Base-by-base conservation (phyloP, 1,140 invertebrate species). In the Ylistrum balloti region DNA sequence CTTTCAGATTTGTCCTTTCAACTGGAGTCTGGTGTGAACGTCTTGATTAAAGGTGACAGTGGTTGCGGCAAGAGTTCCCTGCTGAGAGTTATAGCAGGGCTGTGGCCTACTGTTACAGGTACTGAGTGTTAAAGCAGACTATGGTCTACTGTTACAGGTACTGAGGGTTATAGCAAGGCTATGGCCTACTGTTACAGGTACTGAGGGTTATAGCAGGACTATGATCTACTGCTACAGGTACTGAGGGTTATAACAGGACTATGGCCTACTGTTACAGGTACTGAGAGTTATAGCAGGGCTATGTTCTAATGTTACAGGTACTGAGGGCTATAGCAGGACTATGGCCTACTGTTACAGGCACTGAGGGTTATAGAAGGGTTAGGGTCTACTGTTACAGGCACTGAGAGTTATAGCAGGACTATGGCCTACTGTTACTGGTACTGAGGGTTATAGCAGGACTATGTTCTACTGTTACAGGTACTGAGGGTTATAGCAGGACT, bases 61-160 rank as follows among this genome's bases (percentile, higher is more conserved):
- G 97, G 97, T 0, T 96, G 96, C 95, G 97, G 97, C 20, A 97
- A 97, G 94, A 97, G 97, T 85, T 97, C 97, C 34, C 91, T 97
- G 33, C 93, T 97, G 15, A 93, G 97, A 86, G 95, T 97, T 10
- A 93, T 97, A 35, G 96, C 96, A 92, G 97, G 97, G 11, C 93
- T 97, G 7, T 97, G 97, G 97, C 94, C 94, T 85, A 89, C 93
- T 86, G 86, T 90, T 17, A 92, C 94, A 91, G 96, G 96, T 95
- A 92, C 45, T 11, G 17, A 56, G 17, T 7, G 7, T 56, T 3
- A 3, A 17, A 97, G 32, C 93, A 97, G 97, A 11, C 93, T 97
- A 10, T 97, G 97, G 97, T 94, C 94, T 48, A 89, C 93, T 86
- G 86, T 90, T 11, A 92, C 94, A 91, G 7, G 45, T 97, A 33